Percentiles rank a stretch among this genome's conserved stretches.
phyloP scores from a whole-genome alignment of 2,113 vertebrate genomes.

The Antechinus flavipes region DNA sequence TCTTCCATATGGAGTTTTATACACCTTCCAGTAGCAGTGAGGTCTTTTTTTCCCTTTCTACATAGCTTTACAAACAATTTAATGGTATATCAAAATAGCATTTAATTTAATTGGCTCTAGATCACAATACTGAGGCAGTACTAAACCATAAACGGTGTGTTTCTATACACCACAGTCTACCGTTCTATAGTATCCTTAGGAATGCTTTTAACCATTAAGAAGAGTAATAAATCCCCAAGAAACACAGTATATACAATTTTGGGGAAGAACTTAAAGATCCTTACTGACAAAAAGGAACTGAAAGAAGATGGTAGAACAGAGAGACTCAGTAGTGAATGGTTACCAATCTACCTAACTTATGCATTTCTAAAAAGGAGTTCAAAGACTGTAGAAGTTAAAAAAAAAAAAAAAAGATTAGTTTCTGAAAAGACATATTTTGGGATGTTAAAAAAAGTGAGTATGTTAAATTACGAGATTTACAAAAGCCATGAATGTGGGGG shows the following conservation, averaged over 20 bases:
- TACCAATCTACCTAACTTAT: neutral
- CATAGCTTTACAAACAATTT: constrained; percentile 47
- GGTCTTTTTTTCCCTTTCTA: constrained; percentile 18
- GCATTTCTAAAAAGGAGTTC: neutral
- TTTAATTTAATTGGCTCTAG: constrained; percentile 40
- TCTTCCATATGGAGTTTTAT: constrained; percentile 40
- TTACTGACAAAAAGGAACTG: neutral
- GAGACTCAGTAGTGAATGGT: neutral
- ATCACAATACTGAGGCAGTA: constrained; percentile 14
- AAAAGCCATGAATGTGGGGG: neutral
- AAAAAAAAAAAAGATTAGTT: constrained; percentile 20
- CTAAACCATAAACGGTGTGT: constrained; percentile 1
- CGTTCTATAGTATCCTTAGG: neutral
- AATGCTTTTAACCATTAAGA: constrained; percentile 10
- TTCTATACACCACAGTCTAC: neutral
- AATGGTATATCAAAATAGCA: constrained; percentile 45
- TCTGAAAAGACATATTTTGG: constrained; percentile 18
- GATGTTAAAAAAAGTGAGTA: neutral
- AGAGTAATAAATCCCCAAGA: constrained; percentile 19
- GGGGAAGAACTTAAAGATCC: constrained; percentile 2
- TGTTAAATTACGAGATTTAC: neutral
- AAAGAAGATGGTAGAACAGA: neutral
- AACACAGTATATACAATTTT: constrained; percentile 4
- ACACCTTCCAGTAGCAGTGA: constrained; percentile 43
- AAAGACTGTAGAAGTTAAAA: constrained; percentile 5